Evolutionary conservation across 2,888 invertebrate species (phyloP), one percentile per base, ranked within the genome.

Genomic region (Agonopterix heracliana): DNA sequence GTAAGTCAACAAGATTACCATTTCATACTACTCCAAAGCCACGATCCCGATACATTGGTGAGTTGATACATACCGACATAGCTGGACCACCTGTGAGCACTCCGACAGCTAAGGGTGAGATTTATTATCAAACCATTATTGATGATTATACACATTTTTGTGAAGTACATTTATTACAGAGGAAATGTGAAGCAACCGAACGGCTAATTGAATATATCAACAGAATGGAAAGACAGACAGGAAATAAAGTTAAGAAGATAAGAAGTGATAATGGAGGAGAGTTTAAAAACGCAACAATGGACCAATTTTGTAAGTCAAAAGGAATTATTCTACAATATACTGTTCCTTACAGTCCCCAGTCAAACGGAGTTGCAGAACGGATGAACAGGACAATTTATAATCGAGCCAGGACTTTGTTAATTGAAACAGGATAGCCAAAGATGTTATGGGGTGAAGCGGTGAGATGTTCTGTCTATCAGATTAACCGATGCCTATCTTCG

Each of bases 101-200:
- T 11, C 46, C 54, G 12, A 45, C 45, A 14, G 43, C 40, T 7
- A 41, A 56, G 41, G 56, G 51, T 26, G 50, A 54, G n/a, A 9
- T 41, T 10, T 56, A 56, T 34, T 54, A 41, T 34, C 54, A 56
- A 4, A 38, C 44, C 9, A 43, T 56, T 9, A 49, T 54, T 8
- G 53, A 55, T 45, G 55, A 55, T 11, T 55, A 41, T 40, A 45
- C 51, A 1, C 53, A 55, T 45, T 55, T 53, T 34, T 45, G 38
- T n/a, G 42, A 10, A 9, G 44, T 48, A 12, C 52, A 52, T n/a
- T 17, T 55, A 46, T n/a, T 56, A 11, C 46, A 49, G 46, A 48
- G 38, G 1, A 56, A 56, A 51, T 44, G 9, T 36, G 56, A 59
- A 52, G 56, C 55, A n/a, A 54, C 53, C 7, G 35, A 51, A 11